Conservation (phyloP, 2,888 invertebrate species). For the Erannis defoliaria region DNA sequence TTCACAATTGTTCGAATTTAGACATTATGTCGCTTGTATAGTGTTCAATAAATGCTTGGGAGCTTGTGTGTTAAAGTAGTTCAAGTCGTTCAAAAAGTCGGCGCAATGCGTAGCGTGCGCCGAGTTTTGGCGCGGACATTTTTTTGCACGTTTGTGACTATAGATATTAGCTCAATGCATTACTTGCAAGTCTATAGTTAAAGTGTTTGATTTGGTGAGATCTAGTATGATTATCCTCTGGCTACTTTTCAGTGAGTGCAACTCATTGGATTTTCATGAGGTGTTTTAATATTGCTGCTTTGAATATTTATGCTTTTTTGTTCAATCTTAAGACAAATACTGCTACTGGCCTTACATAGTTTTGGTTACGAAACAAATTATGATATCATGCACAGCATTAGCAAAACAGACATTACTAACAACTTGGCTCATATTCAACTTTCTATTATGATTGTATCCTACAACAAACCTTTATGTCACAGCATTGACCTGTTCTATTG, state of each 20-base stretch:
- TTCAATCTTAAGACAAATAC: constrained; percentile 1
- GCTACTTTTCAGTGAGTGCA: neutral
- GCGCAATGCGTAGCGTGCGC: too few relatives aligned
- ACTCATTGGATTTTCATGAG: neutral
- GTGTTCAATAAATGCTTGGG: too few relatives aligned
- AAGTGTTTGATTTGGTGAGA: neutral
- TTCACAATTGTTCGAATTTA: too few relatives aligned
- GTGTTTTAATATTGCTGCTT: neutral
- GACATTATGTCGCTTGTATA: too few relatives aligned
- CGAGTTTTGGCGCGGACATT: too few relatives aligned
- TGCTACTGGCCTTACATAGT: constrained; percentile 4
- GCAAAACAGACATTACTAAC: neutral
- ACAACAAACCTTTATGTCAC: neutral
- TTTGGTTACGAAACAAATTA: constrained; percentile 28
- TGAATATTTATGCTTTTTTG: neutral
- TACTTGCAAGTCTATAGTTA: neutral
- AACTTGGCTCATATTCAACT: constrained; percentile 24
- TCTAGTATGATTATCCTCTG: neutral
- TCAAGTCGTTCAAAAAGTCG: too few relatives aligned
- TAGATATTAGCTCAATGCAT: too few relatives aligned
- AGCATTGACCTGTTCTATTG: too few relatives aligned
- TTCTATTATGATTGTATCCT: neutral
- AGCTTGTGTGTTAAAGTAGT: too few relatives aligned
- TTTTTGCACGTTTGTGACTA: too few relatives aligned
- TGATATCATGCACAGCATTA: constrained; percentile 46